Evolutionary conservation across 2,797 vertebrate genomes (phyloP), one percentile per base, ranked within the genome.

Genomic region (Pseudochaenichthys georgianus): DNA sequence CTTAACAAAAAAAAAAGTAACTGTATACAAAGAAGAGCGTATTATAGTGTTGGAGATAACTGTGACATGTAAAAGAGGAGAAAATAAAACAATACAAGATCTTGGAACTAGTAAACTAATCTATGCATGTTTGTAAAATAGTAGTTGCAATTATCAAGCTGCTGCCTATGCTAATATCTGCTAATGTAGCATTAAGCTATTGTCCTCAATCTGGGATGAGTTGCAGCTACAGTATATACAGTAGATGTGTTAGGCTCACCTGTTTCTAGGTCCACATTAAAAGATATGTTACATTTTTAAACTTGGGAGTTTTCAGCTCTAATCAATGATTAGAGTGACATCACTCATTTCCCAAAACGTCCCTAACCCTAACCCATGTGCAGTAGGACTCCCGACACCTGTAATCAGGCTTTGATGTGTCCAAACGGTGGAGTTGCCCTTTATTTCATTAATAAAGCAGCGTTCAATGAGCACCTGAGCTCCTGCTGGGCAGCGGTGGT

Each of bases 401-500:
- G 53, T 21, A 34, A 58, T 45, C 11, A 17, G 21, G n/a, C 21
- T 21, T 41, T 9, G 9, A 64, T 50, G 45, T 65, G 12, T 21
- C 9, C 51, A 73, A 41, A 17, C 0, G 0, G 9, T 21, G 3
- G 50, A 19, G 43, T 43, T 58, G 9, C 66, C 19, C 21, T 28
- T 47, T 0, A 17, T 60, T 13, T 45, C 3, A 17, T 2, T 42
- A 19, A 50, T 42, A 47, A 62, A 61, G 10, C 23, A 47, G 51
- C 3, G 31, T 31, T 45, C 50, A 70, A 38, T 23, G 13, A 52
- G 38, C 91, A 99, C 98, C 98, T 98, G 58, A 99, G 96, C 52
- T 99, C 98, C 78, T 99, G 98, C 89, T 99, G 98, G 17, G 98
- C 97, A 0, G 98, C 98, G 0, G 98, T 99, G 68, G 98, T 99